Evolutionary conservation across 2,888 invertebrate species (phyloP).

Genomic region (Bembecia ichneumoniformis): DNA sequence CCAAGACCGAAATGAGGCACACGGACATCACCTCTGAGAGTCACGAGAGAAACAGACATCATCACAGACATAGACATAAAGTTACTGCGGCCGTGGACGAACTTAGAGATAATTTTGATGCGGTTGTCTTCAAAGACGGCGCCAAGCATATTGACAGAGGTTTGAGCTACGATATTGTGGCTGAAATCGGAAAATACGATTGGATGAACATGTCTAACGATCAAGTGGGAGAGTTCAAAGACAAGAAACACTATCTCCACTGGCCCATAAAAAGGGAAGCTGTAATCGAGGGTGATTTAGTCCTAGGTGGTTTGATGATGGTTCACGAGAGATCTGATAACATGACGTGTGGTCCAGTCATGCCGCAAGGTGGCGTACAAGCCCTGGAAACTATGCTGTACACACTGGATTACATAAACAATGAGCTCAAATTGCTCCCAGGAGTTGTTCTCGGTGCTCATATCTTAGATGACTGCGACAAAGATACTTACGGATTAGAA

Average conservation of each 20-base stretch:
- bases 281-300: conserved; percentile 88
- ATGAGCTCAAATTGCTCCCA: conserved; percentile 76
- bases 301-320: conserved; percentile 94
- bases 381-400: conserved; percentile 94
- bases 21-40: conserved; percentile 18
- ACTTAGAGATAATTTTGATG: conserved; percentile 17
- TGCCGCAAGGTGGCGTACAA: conserved; percentile 93
- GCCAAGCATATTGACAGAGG: conserved; percentile 30
- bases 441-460: conserved; percentile 88
- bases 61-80: conserved; percentile 54
- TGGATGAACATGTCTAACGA: conserved; percentile 55
- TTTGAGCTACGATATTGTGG: conserved; percentile 20
- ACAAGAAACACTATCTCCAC: conserved; percentile 47
- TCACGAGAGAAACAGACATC: conserved; percentile 31
- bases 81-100: conserved; percentile 21
- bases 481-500: conserved; percentile 94
- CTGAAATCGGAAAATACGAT: conserved; percentile 32
- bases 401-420: conserved; percentile 86
- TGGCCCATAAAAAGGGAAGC: conserved; percentile 92
- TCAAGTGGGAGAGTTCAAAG: conserved; percentile 49
- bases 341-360: conserved; percentile 91
- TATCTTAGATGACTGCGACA: conserved; percentile 94
- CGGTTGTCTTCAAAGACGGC: conserved; percentile 27
- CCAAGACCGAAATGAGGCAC: conserved; percentile 45
- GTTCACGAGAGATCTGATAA: conserved; percentile 91